Conservation (phyloP, 1,140 invertebrate species). For the Samia ricini region DNA sequence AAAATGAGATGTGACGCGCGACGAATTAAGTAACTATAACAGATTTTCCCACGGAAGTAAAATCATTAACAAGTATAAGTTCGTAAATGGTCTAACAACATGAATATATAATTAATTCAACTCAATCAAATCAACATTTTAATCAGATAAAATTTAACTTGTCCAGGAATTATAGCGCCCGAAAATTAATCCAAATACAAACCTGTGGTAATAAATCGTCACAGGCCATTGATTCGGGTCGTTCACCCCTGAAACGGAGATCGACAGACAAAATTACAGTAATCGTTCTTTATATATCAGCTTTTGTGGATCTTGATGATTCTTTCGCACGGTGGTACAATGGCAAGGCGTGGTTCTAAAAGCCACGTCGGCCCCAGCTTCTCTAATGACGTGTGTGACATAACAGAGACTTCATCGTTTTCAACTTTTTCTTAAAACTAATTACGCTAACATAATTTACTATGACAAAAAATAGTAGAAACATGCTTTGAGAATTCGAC, state of each 20-base stretch:
- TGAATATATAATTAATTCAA: too few relatives aligned
- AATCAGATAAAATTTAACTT: too few relatives aligned
- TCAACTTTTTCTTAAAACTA: not conserved
- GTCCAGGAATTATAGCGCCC: not conserved
- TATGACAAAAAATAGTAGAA: too few relatives aligned
- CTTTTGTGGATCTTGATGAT: not conserved
- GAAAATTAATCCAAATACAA: not conserved
- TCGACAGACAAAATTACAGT: constrained; percentile 27
- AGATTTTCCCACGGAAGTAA: too few relatives aligned
- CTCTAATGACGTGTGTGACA: not conserved
- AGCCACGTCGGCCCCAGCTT: not conserved
- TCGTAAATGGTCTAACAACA: too few relatives aligned
- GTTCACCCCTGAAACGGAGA: constrained; percentile 47
- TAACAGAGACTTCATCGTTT: not conserved
- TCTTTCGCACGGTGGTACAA: not conserved
- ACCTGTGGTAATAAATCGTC: constrained; percentile 23
- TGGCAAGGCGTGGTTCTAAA: not conserved
- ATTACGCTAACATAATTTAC: too few relatives aligned
- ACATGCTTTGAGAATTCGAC: too few relatives aligned
- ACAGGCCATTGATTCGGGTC: constrained; percentile 53
- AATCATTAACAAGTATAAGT: too few relatives aligned
- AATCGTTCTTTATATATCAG: constrained; percentile 28
- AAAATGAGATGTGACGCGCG: too few relatives aligned
- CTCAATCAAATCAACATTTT: too few relatives aligned
- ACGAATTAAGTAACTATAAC: too few relatives aligned